Base-by-base conservation (phyloP, 2,888 invertebrate genomes). In the Malacosoma neustria region DNA sequence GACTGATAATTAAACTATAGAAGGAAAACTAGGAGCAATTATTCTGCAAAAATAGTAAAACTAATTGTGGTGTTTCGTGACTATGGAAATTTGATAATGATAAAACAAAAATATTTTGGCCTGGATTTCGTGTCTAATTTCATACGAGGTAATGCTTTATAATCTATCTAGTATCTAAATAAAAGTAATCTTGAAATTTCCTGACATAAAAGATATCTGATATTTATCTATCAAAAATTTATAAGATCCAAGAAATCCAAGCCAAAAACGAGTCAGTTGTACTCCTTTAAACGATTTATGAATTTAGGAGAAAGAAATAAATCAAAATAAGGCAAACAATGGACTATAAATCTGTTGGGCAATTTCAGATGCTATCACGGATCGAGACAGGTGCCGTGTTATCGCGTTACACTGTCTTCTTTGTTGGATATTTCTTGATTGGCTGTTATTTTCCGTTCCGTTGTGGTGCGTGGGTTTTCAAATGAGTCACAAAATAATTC, bases 341-440 rank as follows among this genome's bases (percentile, higher is more conserved):
- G 61, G 62, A 51, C 63, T 51, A 72, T 76, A 77, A 75, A 76
- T 76, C 75, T 72, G 57, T 44, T 51, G 45, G 54, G 68, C 74
- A 75, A 74, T 75, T 75, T 72, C 65, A 73, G 74, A 75, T 75
- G 65, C 66, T 67, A 74, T 76, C 75, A 71, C 49, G 61, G 60
- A 70, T 67, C 60, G 62, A 50, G 51, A 43, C 66, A 64, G 69
- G 66, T 71, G 69, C 61, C 52, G 51, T 49, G 54, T 50, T 56
- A 58, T 57, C 61, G 51, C 41, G 22, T 22, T 7, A 22, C 6
- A 22, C 22, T 22, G 22, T 9, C 22, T 22, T 22, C 6, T 22
- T 22, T 22, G 22, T 22, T 22, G 9, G 5, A 22, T 22, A 4
- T 22, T 22, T 22, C 5, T 22, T 22, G 6, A 22, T 22, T 22